Conservation (phyloP, 2,888 invertebrate genomes). For the Bimastos eiseni region DNA sequence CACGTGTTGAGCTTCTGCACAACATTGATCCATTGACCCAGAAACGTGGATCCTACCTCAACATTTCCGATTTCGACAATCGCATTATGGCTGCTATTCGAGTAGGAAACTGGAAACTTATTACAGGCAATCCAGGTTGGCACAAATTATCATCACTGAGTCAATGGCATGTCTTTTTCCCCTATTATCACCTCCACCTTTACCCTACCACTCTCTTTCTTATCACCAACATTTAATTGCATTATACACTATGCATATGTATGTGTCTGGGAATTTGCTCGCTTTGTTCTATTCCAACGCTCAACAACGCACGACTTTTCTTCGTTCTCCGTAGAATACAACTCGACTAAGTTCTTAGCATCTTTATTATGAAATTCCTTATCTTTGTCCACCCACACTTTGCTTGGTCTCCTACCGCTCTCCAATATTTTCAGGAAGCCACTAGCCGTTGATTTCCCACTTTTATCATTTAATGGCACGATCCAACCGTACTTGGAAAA, state of each 20-base stretch:
- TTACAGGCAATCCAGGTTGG: constrained; percentile 58
- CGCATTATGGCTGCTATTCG: constrained; percentile 54
- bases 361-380: too few species aligned
- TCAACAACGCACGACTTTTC: too few species aligned
- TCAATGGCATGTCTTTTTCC: background rate
- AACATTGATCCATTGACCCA: constrained; percentile 74
- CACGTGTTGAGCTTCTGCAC: constrained; percentile 68
- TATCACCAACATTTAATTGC: background rate
- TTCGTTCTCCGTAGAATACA: too few species aligned
- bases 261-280: background rate
- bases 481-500: too few species aligned
- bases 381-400: too few species aligned
- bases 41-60: constrained; percentile 43
- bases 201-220: background rate
- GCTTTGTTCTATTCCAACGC: too few species aligned
- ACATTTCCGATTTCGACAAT: constrained; percentile 49
- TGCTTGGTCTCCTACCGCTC: too few species aligned
- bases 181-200: background rate
- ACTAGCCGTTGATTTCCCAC: too few species aligned
- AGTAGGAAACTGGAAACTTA: constrained; percentile 55
- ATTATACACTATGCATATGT: background rate
- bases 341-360: too few species aligned
- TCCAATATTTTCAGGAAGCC: too few species aligned
- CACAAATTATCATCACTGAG: background rate
- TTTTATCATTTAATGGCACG: too few species aligned